Evolutionary conservation across 2,113 vertebrate genomes (phyloP), one percentile per base, ranked within the genome.

Genomic region (Pleuronectes platessa): DNA sequence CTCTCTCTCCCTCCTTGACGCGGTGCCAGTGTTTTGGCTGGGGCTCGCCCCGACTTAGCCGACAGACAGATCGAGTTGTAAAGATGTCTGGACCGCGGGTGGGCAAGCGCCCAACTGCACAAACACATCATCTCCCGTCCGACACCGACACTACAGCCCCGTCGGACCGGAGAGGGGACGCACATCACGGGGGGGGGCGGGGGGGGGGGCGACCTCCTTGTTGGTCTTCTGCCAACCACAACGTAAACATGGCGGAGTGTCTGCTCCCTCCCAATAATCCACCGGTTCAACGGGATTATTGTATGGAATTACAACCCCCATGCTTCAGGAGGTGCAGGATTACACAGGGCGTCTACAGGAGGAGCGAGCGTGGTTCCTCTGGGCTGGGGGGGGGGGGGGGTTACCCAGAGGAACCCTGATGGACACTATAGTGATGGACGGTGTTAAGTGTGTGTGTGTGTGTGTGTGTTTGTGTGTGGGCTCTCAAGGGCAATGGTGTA

Each of bases 21-120:
- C 4, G 2, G 45, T 72, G 85, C 85, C 85, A 87, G 73, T 79
- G 72, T 85, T 82, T 82, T 72, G 82, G 80, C 80, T 70, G 75
- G 58, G 66, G 40, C 53, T 83, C 27, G 55, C 35, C 63, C 68
- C 13, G 42, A 83, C 24, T 78, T 11, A 31, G 64, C 51, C 61
- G 31, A 49, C 76, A 69, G 79, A 81, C 77, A 68, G 86, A 83
- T 85, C 61, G 71, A 51, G 85, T 79, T 80, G 78, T 87, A 82
- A 84, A 82, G 78, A 86, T 73, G 86, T 86, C 89, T 87, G 80
- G 82, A 61, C 62, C 4, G 40, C 24, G 21, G 42, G 61, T 47
- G 68, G 85, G 80, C 83, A 54, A 26, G 24, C 31, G 1, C 81
- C 88, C 88, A 87, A 76, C 54, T 63, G 45, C 71, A 73, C 63